Conservation (phyloP, 2,113 vertebrate species). For the Tapirus terrestris region DNA sequence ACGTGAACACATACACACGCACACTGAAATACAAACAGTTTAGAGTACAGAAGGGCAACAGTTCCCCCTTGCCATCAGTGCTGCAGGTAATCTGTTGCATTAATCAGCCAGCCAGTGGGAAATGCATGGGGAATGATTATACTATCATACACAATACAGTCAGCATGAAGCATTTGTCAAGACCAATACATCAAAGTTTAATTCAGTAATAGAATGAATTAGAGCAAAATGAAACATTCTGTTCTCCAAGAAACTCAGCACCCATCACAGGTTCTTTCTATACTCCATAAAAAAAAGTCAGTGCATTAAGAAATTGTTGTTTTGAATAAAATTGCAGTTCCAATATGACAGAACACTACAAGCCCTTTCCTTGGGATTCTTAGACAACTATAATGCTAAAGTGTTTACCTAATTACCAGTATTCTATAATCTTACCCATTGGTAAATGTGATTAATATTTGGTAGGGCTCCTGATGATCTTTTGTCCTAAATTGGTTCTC, state of each 20-base stretch:
- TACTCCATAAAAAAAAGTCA: constrained; percentile 61
- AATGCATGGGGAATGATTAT: constrained; percentile 89
- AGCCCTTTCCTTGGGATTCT: constrained; percentile 63
- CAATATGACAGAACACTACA: background rate
- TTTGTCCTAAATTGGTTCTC: constrained; percentile 64
- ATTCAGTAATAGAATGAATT: constrained; percentile 89
- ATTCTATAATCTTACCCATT: constrained; percentile 44
- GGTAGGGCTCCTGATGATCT: constrained; percentile 39
- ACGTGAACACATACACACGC: background rate
- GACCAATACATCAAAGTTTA: constrained; percentile 91
- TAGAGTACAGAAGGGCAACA: constrained; percentile 71
- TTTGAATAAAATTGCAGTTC: constrained; percentile 72
- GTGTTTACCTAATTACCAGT: background rate
- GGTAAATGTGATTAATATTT: constrained; percentile 66
- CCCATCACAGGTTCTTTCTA: constrained; percentile 74
- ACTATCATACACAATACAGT: constrained; percentile 89
- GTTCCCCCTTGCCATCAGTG: constrained; percentile 78
- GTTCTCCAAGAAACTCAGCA: constrained; percentile 82
- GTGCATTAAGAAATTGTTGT: constrained; percentile 70
- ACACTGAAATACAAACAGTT: constrained; percentile 55
- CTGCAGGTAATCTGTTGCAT: constrained; percentile 89
- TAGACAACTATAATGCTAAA: background rate
- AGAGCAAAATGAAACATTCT: constrained; percentile 88
- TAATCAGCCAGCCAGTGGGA: constrained; percentile 88
- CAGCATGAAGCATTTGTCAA: constrained; percentile 88